Conservation (phyloP, 2,888 invertebrate genomes). For the Alsophila aescularia region DNA sequence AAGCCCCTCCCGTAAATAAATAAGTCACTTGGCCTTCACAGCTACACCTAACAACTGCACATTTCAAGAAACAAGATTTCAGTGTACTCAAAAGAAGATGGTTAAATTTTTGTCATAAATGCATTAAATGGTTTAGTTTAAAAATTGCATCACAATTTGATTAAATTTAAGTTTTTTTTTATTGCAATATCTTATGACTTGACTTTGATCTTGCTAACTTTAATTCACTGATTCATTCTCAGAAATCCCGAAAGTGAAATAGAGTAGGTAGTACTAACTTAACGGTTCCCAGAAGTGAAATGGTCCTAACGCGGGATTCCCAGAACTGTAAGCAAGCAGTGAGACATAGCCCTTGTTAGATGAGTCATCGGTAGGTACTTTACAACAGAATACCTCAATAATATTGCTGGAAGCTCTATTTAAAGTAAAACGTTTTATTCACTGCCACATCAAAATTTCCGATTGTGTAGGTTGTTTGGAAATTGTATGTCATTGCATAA, state of each 20-base stretch:
- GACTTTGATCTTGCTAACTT: not conserved
- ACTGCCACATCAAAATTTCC: not conserved
- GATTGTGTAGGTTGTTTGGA: not conserved
- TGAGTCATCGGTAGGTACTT: slow-evolving; percentile 2
- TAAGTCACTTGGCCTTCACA: no score
- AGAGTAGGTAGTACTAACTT: slow-evolving; percentile 12
- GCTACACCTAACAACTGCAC: no score
- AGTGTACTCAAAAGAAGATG: no score
- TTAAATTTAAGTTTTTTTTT: no score
- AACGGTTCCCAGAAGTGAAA: slow-evolving; percentile 27
- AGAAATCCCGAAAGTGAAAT: slow-evolving; percentile 11
- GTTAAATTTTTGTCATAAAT: no score
- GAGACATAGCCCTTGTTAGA: slow-evolving; percentile 14
- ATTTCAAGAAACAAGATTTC: no score
- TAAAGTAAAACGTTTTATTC: no score
- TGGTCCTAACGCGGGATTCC: slow-evolving; percentile 21
- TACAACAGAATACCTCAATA: not conserved
- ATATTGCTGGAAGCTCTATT: no score
- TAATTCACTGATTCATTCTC: slow-evolving; percentile 3
- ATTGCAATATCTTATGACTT: no score
- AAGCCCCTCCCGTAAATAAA: slow-evolving; percentile 2
- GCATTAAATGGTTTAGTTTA: no score
- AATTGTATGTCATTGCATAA: not conserved
- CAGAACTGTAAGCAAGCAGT: slow-evolving; percentile 21
- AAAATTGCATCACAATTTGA: no score